Evolutionary conservation across 2,888 invertebrate species (phyloP).

Genomic region (Aquatica leii): DNA sequence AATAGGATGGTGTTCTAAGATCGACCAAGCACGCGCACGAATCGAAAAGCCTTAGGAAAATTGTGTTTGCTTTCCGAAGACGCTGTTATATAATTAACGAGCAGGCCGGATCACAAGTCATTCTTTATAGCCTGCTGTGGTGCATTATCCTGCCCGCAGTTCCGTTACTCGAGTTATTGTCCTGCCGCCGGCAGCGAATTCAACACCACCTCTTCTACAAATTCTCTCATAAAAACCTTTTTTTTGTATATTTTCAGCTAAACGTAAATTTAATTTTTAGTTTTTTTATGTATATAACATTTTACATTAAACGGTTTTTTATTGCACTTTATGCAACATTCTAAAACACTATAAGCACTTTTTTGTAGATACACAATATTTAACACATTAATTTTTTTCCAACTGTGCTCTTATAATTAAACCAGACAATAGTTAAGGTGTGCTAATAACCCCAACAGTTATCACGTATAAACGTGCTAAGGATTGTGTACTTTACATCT

Average conservation of each 20-base stretch:
- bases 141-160: conserved; percentile 46
- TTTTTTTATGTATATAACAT: background rate
- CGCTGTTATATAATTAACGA: conserved; percentile 52
- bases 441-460: no score
- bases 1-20: conserved; percentile 31
- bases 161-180: conserved; percentile 41
- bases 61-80: conserved; percentile 52
- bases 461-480: no score
- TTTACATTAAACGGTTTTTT: no score
- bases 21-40: conserved; percentile 30
- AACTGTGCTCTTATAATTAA: no score
- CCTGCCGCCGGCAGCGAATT: conserved; percentile 33
- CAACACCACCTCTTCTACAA: conserved; percentile 20
- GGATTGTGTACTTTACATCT: no score
- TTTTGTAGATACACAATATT: no score
- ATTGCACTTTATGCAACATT: no score
- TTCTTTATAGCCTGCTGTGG: conserved; percentile 46
- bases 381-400: no score
- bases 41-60: conserved; percentile 44
- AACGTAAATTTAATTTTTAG: conserved; percentile 32
- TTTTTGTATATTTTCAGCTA: conserved; percentile 32
- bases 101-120: conserved; percentile 46
- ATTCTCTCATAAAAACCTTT: conserved; percentile 26
- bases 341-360: no score
- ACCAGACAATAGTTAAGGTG: no score